Evolutionary conservation across 2,888 invertebrate genomes (phyloP), one percentile per base, ranked within the genome.

Genomic region (Drymonia ruficornis): DNA sequence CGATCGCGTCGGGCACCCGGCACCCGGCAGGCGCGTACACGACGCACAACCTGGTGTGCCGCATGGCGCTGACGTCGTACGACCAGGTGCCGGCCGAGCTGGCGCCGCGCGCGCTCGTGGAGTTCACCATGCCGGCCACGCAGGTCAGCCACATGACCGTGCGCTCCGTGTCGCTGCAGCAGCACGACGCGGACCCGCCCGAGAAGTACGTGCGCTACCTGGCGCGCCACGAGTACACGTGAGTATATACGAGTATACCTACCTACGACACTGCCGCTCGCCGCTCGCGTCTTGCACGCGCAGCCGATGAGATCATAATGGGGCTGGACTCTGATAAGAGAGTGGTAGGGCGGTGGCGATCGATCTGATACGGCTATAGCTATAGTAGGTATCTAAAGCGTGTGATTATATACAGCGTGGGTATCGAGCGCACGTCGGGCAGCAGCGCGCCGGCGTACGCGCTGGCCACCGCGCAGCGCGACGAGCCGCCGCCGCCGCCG

Each of bases 61-160:
- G 97, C 61, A 96, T 99, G 94, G 98, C 98, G 61, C 94, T 99
- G 66, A 99, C 99, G 19, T 98, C 98, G 48, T 99, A 98, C 93
- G 99, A 99, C 91, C 97, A 99, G 92, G 96, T 99, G 81, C 99
- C 99, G 28, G 98, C 98, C 65, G 96, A 97, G 85, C 94, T 99
- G 83, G 96, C 98, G 60, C 96, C 96, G 69, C 96, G 95, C 87
- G 97, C 97, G 71, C 95, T 95, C 83, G 98, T 99, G 34, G 99
- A 99, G 90, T 99, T 99, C 90, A 99, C 98, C 48, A 99, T 99
- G 99, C 99, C 99, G 36, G 97, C 98, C 66, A 98, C 98, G 38
- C 98, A 98, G 83, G 96, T 95, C 50, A 70, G 71, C 57, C 99
- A 99, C 88, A 98, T 98, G 52, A 99, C 99, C 38, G 97, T 99